Evolutionary conservation across 2,797 vertebrate species (phyloP).

Genomic region (Sciurus carolinensis): DNA sequence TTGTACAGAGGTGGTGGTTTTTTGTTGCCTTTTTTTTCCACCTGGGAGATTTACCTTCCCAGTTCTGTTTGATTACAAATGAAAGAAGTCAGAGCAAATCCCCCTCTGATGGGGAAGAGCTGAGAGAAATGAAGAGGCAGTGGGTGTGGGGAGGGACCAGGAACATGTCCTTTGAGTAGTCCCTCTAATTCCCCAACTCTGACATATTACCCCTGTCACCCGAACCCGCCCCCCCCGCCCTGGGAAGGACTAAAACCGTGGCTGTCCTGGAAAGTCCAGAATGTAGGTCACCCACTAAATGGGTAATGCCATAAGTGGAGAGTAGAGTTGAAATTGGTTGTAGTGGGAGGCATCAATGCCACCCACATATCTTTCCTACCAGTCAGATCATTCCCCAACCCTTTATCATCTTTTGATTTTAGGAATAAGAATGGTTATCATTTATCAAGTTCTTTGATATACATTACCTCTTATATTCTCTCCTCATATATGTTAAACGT

Average conservation of each 20-base stretch:
- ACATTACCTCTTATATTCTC: neutral
- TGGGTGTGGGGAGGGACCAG: neutral
- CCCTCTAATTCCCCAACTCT: slow-evolving; percentile 10
- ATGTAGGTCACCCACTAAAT: slow-evolving; percentile 71
- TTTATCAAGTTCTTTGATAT: slow-evolving; percentile 39
- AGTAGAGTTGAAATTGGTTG: slow-evolving; percentile 66
- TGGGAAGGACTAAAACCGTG: slow-evolving; percentile 41
- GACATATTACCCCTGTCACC: neutral
- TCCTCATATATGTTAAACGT: neutral
- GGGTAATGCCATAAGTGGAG: slow-evolving; percentile 42
- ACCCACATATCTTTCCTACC: slow-evolving; percentile 71
- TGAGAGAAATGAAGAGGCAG: neutral
- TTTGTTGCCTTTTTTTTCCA: slow-evolving; percentile 22
- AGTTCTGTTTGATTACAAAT: slow-evolving; percentile 70
- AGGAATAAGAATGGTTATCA: slow-evolving; percentile 59
- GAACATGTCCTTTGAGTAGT: slow-evolving; percentile 11
- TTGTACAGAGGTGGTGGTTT: slow-evolving; percentile 9
- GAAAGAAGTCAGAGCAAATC: slow-evolving; percentile 68
- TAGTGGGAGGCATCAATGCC: slow-evolving; percentile 41
- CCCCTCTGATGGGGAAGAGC: slow-evolving; percentile 1
- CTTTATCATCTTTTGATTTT: slow-evolving; percentile 52
- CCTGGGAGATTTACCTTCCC: slow-evolving; percentile 63
- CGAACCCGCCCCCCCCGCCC: neutral
- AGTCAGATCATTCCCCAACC: slow-evolving; percentile 2
- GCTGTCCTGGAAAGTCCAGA: slow-evolving; percentile 75